Base-by-base conservation (phyloP, 1,140 invertebrate genomes). In the Grapholita molesta region DNA sequence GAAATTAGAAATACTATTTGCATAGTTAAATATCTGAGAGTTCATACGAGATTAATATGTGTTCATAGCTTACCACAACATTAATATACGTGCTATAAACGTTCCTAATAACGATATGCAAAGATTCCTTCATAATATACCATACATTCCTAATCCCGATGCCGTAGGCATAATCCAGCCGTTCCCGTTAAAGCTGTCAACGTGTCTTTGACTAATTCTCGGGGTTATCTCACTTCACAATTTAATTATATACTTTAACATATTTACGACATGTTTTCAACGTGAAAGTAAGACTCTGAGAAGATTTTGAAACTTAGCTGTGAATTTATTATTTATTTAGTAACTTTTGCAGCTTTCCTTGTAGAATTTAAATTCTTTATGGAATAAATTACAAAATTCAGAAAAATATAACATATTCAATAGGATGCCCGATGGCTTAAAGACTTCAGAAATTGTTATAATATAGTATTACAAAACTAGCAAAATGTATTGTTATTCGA, bases 241-340 rank as follows among this genome's bases (percentile, higher is more conserved):
- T 61, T 61, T 18, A 61, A 61, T 61, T 61, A 32, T 61, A 61
- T 21, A 30, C n/a, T 30, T 61, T 61, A 30, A 28, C 55, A 61
- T 61, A 61, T 30, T 61, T 61, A 61, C 55, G 23, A 30, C n/a
- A 61, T 28, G 28, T 32, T 61, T 28, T n/a, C 9, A n/a, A 25
- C 55, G 12, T 61, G n/a, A 15, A 9, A 28, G 28, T 38, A 30
- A n/a, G 28, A 30, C 7, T 3, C 28, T 7, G 9, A 11, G n/a
- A 28, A 55, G 15, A 61, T 61, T 61, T 32, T 61, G 25, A 61
- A 61, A 61, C 21, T 30, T 61, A 30, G 23, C 18, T 61, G n/a
- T 30, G 24, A 61, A 32, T 7, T 48, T 48, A 15, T 21, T 21
- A 18, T 48, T 11, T 3, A 30, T 7, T 30, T 30, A 48, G 18